A percentile compares a stretch with the other conserved stretches of the same genome.
Evolutionary conservation across 1,140 invertebrate genomes (phyloP).

Genomic region (Drosophila kanapiae): DNA sequence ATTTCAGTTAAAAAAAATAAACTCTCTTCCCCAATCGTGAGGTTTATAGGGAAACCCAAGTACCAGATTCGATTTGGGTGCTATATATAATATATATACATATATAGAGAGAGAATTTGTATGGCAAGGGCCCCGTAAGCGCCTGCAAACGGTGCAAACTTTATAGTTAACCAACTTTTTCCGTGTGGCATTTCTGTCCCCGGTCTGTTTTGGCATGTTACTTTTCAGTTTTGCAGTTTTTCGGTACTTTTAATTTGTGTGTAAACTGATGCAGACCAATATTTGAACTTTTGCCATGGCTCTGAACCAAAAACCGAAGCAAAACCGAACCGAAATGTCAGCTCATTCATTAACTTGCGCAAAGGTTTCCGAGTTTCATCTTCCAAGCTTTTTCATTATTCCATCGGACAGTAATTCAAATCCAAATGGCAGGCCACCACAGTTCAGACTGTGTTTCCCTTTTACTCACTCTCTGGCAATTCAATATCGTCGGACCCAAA

Average conservation of each 20-base stretch:
- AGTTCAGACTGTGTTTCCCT: conserved; percentile 24
- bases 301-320: conserved; percentile 34
- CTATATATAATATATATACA: background rate
- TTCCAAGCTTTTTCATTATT: conserved; percentile 36
- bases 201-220: conserved; percentile 29
- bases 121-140: conserved; percentile 9
- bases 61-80: conserved; percentile 20
- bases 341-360: conserved; percentile 78
- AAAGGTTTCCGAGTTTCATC: conserved; percentile 52
- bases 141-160: conserved; percentile 30
- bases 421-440: conserved; percentile 59
- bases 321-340: conserved; percentile 64
- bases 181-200: conserved; percentile 20
- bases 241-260: conserved; percentile 71
- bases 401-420: conserved; percentile 45
- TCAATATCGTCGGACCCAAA: conserved; percentile 16
- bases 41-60: conserved; percentile 2
- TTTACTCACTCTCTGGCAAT: background rate
- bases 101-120: background rate
- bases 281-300: conserved; percentile 71
- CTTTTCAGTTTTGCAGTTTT: conserved; percentile 24
- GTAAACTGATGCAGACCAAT: conserved; percentile 76
- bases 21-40: conserved; percentile 13
- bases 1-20: background rate
- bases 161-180: conserved; percentile 67